A percentile compares a stretch with the other conserved stretches of the same genome.
These are phyloP conservation scores for Mythimna vitellina DNA, from an alignment of 2,888 invertebrate species.

Conservation along the genomic window DNA sequence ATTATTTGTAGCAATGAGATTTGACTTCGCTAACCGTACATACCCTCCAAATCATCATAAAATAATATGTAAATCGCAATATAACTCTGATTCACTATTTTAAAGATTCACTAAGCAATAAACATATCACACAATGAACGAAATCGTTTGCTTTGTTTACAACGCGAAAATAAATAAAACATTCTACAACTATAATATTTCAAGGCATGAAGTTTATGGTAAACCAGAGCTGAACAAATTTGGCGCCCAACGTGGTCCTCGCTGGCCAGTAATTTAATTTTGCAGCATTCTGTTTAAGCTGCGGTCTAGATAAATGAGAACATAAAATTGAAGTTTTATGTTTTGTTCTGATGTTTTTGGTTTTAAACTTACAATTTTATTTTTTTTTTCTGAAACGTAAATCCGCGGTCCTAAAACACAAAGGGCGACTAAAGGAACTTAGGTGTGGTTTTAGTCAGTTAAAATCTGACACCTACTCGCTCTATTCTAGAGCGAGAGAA, in stretches of 20 bases:
- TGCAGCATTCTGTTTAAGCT: constrained; percentile 18
- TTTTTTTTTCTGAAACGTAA: no score
- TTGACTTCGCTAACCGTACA: no score
- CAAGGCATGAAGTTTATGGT: constrained; percentile 7
- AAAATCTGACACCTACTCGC: no score
- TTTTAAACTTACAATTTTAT: neutral
- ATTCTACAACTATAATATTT: constrained; percentile 10
- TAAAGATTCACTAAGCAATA: neutral
- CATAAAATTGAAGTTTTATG: constrained; percentile 20
- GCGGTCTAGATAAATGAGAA: constrained; percentile 22
- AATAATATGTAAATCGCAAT: no score
- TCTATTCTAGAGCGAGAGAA: no score
- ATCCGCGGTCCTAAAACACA: no score
- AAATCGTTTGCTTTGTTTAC: neutral
- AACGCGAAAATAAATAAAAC: constrained; percentile 8
- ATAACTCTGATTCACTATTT: neutral
- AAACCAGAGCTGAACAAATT: constrained; percentile 20
- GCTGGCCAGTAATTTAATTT: constrained; percentile 35
- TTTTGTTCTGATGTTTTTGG: neutral
- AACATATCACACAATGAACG: neutral
- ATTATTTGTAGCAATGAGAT: no score
- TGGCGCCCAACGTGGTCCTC: constrained; percentile 24
- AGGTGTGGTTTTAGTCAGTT: no score
- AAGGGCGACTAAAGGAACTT: no score
- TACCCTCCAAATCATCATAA: no score